Conservation (phyloP, 2,797 vertebrate genomes). For the Danio choprae region DNA sequence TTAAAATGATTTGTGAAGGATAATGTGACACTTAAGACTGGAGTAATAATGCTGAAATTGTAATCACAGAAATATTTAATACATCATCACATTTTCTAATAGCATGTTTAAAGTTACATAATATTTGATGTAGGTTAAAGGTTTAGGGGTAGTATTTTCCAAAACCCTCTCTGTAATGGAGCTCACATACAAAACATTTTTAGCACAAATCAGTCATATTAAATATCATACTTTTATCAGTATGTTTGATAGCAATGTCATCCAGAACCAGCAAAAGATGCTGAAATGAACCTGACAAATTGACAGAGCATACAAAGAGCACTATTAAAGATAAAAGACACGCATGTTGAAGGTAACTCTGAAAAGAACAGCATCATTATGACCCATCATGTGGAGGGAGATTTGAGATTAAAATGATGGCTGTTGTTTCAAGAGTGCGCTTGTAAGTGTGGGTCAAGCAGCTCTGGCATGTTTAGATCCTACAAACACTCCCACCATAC, state of each 20-base stretch:
- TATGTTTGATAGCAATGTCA: neutral
- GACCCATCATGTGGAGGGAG: neutral
- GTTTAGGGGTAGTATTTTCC: too few species aligned
- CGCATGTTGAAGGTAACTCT: neutral
- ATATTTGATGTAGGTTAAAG: too few species aligned
- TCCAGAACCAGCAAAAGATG: neutral
- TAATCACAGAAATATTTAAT: too few species aligned
- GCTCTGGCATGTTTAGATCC: conserved; percentile 6
- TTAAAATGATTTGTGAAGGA: too few species aligned
- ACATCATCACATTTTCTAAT: too few species aligned
- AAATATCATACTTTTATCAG: neutral
- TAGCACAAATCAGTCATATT: neutral
- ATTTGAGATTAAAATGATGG: conserved; percentile 4
- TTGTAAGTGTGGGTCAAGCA: neutral
- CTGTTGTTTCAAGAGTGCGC: conserved; percentile 1
- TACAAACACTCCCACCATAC: conserved; percentile 1
- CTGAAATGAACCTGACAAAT: too few species aligned
- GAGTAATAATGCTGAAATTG: too few species aligned
- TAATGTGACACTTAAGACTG: too few species aligned
- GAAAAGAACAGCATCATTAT: neutral
- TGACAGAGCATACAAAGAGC: neutral
- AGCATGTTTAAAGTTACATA: too few species aligned
- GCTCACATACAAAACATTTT: neutral
- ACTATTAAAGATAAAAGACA: neutral
- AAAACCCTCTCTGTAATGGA: too few species aligned